A percentile compares a stretch with the other conserved stretches of the same genome.
phyloP scores from a whole-genome alignment of 2,113 vertebrate genomes.

The Sturnira hondurensis region DNA sequence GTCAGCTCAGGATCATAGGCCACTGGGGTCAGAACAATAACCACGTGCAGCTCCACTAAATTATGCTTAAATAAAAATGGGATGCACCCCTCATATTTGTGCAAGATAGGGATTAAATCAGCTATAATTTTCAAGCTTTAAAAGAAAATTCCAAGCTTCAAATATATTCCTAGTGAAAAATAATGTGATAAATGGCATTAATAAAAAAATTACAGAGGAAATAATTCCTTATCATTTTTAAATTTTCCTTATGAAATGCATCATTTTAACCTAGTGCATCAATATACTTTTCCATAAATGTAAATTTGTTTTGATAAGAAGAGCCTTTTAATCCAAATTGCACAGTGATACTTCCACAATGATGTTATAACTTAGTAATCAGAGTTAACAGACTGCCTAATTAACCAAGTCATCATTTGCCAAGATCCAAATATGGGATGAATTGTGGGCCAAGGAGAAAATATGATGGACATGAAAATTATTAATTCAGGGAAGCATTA shows the following conservation, averaged over 20 bases:
- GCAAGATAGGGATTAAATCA: conserved; percentile 8
- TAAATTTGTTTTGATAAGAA: conserved; percentile 77
- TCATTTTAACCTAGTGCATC: conserved; percentile 66
- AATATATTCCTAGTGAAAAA: conserved; percentile 37
- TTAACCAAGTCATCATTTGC: conserved; percentile 79
- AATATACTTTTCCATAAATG: conserved; percentile 67
- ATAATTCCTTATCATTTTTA: conserved; percentile 73
- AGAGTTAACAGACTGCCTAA: conserved; percentile 82
- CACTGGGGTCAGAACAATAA: neutral
- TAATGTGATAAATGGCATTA: conserved; percentile 51
- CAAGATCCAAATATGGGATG: conserved; percentile 76
- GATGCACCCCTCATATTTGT: neutral
- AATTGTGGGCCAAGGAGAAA: conserved; percentile 72
- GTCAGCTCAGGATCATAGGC: neutral
- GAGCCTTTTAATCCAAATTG: conserved; percentile 79
- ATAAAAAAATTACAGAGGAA: conserved; percentile 58
- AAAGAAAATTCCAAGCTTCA: conserved; percentile 60
- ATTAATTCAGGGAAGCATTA: conserved; percentile 61
- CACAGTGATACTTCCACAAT: conserved; percentile 76
- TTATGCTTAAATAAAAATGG: neutral
- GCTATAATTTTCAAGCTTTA: conserved; percentile 56
- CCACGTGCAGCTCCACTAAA: neutral
- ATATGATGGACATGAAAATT: conserved; percentile 71
- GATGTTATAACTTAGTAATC: conserved; percentile 77
- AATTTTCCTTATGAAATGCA: conserved; percentile 63